Conservation (phyloP, 2,888 invertebrate genomes). For the Drosophila recens region DNA sequence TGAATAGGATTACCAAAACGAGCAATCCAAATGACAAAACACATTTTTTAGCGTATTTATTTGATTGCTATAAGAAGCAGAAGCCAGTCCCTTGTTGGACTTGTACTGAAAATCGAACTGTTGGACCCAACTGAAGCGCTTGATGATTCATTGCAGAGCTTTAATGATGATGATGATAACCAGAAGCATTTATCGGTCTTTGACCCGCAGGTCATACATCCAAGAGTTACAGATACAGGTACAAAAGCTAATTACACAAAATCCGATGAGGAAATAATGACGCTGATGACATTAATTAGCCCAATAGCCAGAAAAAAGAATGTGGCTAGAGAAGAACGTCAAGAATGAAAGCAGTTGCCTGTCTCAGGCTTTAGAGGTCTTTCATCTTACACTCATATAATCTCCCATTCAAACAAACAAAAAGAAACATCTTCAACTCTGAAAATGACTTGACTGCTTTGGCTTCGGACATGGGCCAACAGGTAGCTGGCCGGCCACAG, state of each 20-base stretch:
- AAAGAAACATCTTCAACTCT: constrained; percentile 42
- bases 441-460: constrained; percentile 54
- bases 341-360: constrained; percentile 29
- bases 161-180: constrained; percentile 69
- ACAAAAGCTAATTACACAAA: constrained; percentile 67
- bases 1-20: constrained; percentile 76
- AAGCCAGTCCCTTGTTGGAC: constrained; percentile 14
- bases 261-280: constrained; percentile 58
- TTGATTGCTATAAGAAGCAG: constrained; percentile 47
- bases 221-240: constrained; percentile 22
- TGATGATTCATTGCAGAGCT: constrained; percentile 43
- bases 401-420: constrained; percentile 8
- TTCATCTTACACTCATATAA: constrained; percentile 13
- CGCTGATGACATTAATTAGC: constrained; percentile 77
- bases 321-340: constrained; percentile 6
- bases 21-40: constrained; percentile 55
- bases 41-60: constrained; percentile 28
- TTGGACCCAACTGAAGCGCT: constrained; percentile 5
- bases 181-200: constrained; percentile 74
- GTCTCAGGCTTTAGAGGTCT: constrained; percentile 12
- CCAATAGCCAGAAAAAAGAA: constrained; percentile 33
- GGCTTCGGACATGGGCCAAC: constrained; percentile 37
- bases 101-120: constrained; percentile 5
- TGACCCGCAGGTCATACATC: constrained; percentile 49
- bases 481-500: constrained; percentile 50